phyloP scores from a whole-genome alignment of 53 echinoderm and acorn worm species.

The Apostichopus leukothele region DNA sequence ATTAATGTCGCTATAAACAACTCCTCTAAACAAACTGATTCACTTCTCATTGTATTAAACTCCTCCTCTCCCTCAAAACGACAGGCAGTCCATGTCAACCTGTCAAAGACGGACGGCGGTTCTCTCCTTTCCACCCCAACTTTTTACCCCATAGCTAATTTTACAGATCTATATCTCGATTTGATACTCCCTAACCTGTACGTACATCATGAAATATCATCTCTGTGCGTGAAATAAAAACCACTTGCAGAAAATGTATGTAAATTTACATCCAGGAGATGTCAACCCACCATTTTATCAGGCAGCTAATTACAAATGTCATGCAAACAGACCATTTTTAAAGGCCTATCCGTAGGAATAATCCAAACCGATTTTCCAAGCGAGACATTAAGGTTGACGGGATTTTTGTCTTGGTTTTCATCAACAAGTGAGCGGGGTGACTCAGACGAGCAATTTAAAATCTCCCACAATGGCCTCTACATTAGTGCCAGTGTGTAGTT shows the following conservation, averaged over 20 bases:
- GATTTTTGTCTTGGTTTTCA: slow-evolving; percentile 2
- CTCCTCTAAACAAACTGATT: too few species aligned
- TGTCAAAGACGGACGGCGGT: not conserved
- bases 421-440: slow-evolving; percentile 30
- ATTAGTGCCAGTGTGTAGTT: slow-evolving; percentile 3
- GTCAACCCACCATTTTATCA: not conserved
- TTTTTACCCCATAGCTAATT: not conserved
- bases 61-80: not conserved
- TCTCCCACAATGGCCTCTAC: slow-evolving; percentile 5
- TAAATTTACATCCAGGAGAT: not conserved
- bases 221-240: not conserved
- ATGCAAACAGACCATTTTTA: not conserved
- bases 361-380: slow-evolving; percentile 1
- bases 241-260: not conserved
- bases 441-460: slow-evolving; percentile 17
- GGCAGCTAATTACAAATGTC: not conserved
- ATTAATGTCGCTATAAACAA: too few species aligned
- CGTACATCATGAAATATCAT: not conserved
- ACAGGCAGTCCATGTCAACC: not conserved
- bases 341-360: not conserved
- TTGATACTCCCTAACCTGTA: not conserved
- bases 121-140: not conserved
- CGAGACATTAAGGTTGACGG: slow-evolving; percentile 23
- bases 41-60: too few species aligned
- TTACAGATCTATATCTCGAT: not conserved